phyloP scores from a whole-genome alignment of 2,888 invertebrate genomes.

The Magallana nippona region DNA sequence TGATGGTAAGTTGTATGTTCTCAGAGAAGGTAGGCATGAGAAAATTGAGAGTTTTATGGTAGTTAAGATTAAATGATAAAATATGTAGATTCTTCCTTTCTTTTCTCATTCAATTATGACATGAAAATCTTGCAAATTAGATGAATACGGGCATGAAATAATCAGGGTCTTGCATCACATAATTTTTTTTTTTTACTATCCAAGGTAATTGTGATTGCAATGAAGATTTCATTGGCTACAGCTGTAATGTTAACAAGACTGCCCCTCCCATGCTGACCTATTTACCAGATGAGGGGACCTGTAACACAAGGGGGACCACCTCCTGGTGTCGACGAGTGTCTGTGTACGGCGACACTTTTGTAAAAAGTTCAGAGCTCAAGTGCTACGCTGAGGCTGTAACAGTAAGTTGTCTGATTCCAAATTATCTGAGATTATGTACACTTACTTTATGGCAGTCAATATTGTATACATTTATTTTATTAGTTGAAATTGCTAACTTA shows the following conservation, averaged over 20 bases:
- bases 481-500: too few relatives aligned
- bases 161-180: too few relatives aligned
- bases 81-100: too few relatives aligned
- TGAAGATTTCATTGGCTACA: constrained; percentile 54
- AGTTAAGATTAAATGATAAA: too few relatives aligned
- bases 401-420: constrained; percentile 47
- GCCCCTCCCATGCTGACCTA: constrained; percentile 49
- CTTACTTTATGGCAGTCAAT: too few relatives aligned
- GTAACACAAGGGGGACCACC: constrained; percentile 49
- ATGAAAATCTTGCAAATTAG: too few relatives aligned
- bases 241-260: constrained; percentile 58
- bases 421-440: neutral
- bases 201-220: constrained; percentile 60
- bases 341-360: constrained; percentile 58
- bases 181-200: neutral
- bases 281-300: constrained; percentile 48
- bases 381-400: constrained; percentile 53
- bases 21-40: neutral
- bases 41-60: neutral
- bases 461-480: too few relatives aligned
- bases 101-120: too few relatives aligned
- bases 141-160: too few relatives aligned
- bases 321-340: constrained; percentile 49
- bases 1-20: constrained; percentile 49
- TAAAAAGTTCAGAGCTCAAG: constrained; percentile 48